Evolutionary conservation across 2,113 vertebrate species (phyloP).

Genomic region (Sphyrna mokarran): DNA sequence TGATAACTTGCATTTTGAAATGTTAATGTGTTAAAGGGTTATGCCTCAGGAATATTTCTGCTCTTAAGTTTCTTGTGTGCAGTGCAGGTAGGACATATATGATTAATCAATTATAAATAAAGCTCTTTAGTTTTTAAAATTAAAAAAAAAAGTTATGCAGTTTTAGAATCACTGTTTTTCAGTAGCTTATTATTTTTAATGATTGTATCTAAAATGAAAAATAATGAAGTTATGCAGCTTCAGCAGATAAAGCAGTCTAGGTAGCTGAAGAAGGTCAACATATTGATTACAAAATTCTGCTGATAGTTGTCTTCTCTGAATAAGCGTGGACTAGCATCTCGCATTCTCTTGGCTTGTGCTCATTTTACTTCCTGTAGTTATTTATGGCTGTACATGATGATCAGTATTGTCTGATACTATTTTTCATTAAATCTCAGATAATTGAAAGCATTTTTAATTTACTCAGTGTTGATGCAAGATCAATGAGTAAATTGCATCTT

Average conservation of each 20-base stretch:
- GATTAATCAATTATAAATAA: neutral
- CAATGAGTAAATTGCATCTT: neutral
- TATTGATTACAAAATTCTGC: neutral
- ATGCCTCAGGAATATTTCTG: neutral
- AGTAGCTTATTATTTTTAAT: neutral
- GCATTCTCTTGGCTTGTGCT: neutral
- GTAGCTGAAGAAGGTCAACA: neutral
- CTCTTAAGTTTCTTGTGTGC: neutral
- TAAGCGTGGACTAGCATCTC: neutral
- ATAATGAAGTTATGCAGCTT: neutral
- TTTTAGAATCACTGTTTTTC: neutral
- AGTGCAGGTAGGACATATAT: neutral
- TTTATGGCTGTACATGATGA: neutral
- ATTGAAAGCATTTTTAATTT: neutral
- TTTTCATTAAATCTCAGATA: neutral
- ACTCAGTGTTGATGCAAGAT: neutral
- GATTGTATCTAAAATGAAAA: slow-evolving; percentile 11
- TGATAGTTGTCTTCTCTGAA: neutral
- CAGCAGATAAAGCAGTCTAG: neutral
- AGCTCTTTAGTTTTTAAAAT: neutral
- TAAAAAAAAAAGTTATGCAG: neutral
- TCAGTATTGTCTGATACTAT: neutral
- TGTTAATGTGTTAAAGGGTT: neutral
- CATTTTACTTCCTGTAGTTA: neutral
- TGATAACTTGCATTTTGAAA: neutral